Conservation (phyloP, 2,888 invertebrate genomes). For the Isoperla grammatica region DNA sequence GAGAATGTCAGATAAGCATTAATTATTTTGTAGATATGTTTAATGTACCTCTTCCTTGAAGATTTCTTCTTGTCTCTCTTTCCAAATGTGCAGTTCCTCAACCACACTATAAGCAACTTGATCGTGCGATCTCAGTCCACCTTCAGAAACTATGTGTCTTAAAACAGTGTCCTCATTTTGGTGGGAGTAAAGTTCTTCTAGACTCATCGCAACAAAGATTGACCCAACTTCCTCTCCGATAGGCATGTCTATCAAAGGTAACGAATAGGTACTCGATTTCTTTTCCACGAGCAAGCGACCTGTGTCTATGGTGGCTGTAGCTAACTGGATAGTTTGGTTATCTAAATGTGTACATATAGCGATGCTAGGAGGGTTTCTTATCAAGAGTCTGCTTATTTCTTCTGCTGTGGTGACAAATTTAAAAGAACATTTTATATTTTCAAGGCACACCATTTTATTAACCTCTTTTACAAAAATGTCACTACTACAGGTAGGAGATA, state of each 20-base stretch:
- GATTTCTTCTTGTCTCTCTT: conserved; percentile 57
- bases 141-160: conserved; percentile 31
- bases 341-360: conserved; percentile 37
- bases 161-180: conserved; percentile 3
- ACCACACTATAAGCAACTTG: conserved; percentile 51
- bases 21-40: too few species aligned
- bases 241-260: conserved; percentile 35
- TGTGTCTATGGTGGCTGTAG: conserved; percentile 37
- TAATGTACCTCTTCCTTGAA: conserved; percentile 58
- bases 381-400: conserved; percentile 39
- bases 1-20: too few species aligned
- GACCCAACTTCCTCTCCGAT: conserved; percentile 1
- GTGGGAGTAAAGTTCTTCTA: conserved; percentile 39
- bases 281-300: conserved; percentile 36
- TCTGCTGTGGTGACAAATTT: conserved; percentile 40
- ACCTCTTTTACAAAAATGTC: conserved; percentile 32
- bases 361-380: conserved; percentile 40
- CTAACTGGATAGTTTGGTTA: conserved; percentile 34
- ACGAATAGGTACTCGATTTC: conserved; percentile 38
- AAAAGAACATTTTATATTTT: conserved; percentile 40
- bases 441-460: conserved; percentile 36
- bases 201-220: conserved; percentile 34
- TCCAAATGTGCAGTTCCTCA: conserved; percentile 68
- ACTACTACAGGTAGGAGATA: conserved; percentile 36
- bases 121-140: conserved; percentile 41